phyloP scores from a whole-genome alignment of 2,113 vertebrate species.

The Larimichthys polyactis region DNA sequence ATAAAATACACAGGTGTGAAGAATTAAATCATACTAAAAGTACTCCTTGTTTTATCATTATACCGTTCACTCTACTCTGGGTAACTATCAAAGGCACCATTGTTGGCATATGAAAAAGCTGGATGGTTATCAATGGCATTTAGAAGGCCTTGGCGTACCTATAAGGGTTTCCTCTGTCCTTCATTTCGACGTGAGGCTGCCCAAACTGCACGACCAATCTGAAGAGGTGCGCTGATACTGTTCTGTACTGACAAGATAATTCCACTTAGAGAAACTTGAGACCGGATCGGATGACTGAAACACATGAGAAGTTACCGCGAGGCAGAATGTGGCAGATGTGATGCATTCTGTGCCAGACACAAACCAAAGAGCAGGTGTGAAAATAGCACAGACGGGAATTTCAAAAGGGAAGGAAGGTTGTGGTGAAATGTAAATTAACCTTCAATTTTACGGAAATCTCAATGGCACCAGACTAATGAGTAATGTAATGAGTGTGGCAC shows the following conservation, averaged over 20 bases:
- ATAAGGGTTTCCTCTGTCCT: background rate
- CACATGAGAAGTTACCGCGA: no score
- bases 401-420: background rate
- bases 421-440: background rate
- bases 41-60: background rate
- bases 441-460: background rate
- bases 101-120: background rate
- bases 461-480: background rate
- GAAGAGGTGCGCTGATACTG: background rate
- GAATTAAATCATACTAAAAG: background rate
- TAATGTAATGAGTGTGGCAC: background rate
- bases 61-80: no score
- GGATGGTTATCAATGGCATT: background rate
- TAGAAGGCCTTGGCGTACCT: background rate
- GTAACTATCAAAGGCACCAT: background rate
- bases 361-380: background rate
- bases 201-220: background rate
- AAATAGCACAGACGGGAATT: constrained; percentile 7
- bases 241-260: background rate
- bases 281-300: background rate
- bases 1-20: background rate
- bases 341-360: background rate
- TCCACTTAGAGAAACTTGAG: background rate
- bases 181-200: background rate
- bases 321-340: background rate